Evolutionary conservation across 1,140 invertebrate genomes (phyloP), one percentile per base, ranked within the genome.

Genomic region (Manduca sexta): DNA sequence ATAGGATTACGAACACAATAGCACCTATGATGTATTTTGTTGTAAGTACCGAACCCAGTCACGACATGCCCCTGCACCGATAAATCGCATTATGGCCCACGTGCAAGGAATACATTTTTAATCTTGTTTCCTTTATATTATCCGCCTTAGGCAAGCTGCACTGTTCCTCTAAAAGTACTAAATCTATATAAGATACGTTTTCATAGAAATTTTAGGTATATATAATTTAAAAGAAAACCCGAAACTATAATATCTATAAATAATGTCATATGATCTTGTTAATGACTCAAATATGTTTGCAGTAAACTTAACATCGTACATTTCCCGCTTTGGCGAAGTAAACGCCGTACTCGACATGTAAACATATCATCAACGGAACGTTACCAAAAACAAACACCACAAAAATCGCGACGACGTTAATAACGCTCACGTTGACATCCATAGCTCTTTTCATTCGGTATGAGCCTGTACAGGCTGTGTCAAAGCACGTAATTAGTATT

Each of bases 401-500:
- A 49, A 47, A 49, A 61, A 62, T 44, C 49, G 57, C 52, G 58
- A 54, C 60, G 62, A 69, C 64, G 68, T 74, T 84, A 74, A 73
- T 78, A 81, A 79, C 77, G 65, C 66, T 56, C 58, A 60, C 60
- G 64, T 64, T 63, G 64, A 57, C 67, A 74, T 70, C 69, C 71
- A 74, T 69, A 64, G 74, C 64, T 74, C 75, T 62, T 84, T 84
- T 82, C 78, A 82, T 76, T 74, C 62, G 68, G 66, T 57, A 66
- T 66, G 70, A 71, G 66, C 65, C 69, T 54, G 67, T 70, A 66
- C 78, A 74, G 71, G 64, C 72, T 81, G 75, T 84, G 79, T 84
- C 79, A 84, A 84, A 83, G 81, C 81, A 74, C 78, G 77, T 84
- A 84, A 84, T 84, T 84, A 84, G 81, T 84, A 84, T 84, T 84